Percentiles rank a stretch among this genome's conserved stretches.
These are phyloP conservation scores for Harlomillsia oculata DNA, from an alignment of 1,140 invertebrate species.

Conservation along the genomic window DNA sequence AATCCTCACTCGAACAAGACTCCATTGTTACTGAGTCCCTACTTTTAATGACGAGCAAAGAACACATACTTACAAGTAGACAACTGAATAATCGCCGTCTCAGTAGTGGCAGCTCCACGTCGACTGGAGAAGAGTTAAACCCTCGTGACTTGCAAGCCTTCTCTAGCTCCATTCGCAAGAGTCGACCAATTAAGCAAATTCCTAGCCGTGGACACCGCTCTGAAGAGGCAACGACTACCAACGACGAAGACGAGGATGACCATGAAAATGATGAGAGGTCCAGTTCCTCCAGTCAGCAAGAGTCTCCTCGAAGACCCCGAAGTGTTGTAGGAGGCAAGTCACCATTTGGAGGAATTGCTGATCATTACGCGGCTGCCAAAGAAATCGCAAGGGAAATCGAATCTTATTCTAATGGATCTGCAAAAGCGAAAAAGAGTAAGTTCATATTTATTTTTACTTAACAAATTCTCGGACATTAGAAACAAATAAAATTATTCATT, in stretches of 20 bases:
- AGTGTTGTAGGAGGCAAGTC: slow-evolving; percentile 15
- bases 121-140: background rate
- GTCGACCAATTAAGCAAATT: slow-evolving; percentile 27
- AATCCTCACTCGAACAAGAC: slow-evolving; percentile 24
- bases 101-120: slow-evolving; percentile 1
- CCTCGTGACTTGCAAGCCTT: slow-evolving; percentile 23
- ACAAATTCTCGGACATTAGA: slow-evolving; percentile 1
- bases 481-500: slow-evolving; percentile 1
- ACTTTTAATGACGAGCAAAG: slow-evolving; percentile 24
- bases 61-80: slow-evolving; percentile 9
- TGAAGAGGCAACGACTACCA: background rate
- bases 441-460: background rate
- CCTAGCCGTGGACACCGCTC: background rate
- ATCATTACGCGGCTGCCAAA: slow-evolving; percentile 35
- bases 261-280: slow-evolving; percentile 21
- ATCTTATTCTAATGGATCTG: slow-evolving; percentile 28
- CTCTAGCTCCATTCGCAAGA: slow-evolving; percentile 29
- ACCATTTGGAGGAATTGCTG: slow-evolving; percentile 35
- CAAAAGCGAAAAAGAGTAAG: slow-evolving; percentile 32
- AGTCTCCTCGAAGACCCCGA: slow-evolving; percentile 13
- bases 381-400: slow-evolving; percentile 36
- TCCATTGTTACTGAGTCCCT: slow-evolving; percentile 35
- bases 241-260: slow-evolving; percentile 4
- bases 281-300: slow-evolving; percentile 12
- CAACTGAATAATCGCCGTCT: background rate